Base-by-base conservation (phyloP, 2,888 invertebrate genomes). In the Malacosoma neustria region DNA sequence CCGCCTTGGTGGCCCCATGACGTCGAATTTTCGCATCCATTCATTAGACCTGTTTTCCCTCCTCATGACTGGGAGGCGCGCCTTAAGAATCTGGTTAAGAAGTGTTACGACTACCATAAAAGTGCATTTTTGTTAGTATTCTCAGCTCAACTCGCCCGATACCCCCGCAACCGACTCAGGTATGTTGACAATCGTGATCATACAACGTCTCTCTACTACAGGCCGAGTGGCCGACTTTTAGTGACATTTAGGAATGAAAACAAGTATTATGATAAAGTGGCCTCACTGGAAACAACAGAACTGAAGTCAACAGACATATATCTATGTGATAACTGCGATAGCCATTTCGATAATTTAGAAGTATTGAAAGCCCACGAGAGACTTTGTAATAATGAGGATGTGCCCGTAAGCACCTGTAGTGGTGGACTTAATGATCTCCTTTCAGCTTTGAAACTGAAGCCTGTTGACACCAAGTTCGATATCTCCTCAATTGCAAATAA, bases 181-280 rank as follows among this genome's bases (percentile, higher is more conserved):
- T 92, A 91, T 63, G 90, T 91, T 33, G 90, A 92, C 63, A 92
- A 92, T 65, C 89, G 88, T 60, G 92, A 92, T 57, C 89, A 90
- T 36, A 92, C 92, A 13, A 92, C 92, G 30, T 92, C 92, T 43
- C 75, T 92, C 37, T 92, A 89, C 54, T 89, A 91, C 62, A 85
- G 89, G 54, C 87, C 88, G 34, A 89, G 87, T 44, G 89, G 89
- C 43, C 89, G 89, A 51, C 79, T 92, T 15, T 67, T 92, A 40
- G 92, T 92, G 12, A 93, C 93, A 44, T 92, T 93, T 72, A 88
- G 92, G 34, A 92, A 92, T 75, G 92, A 92, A 61, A 92, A 92
- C 60, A 87, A 91, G 77, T 89, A 89, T 61, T 76, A 87, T 66
- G 80, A 81, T 43, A 55, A 58, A 36, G 56, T 51, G 31, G 48